phyloP scores from a whole-genome alignment of 1,140 invertebrate species.

The Listronotus bonariensis region DNA sequence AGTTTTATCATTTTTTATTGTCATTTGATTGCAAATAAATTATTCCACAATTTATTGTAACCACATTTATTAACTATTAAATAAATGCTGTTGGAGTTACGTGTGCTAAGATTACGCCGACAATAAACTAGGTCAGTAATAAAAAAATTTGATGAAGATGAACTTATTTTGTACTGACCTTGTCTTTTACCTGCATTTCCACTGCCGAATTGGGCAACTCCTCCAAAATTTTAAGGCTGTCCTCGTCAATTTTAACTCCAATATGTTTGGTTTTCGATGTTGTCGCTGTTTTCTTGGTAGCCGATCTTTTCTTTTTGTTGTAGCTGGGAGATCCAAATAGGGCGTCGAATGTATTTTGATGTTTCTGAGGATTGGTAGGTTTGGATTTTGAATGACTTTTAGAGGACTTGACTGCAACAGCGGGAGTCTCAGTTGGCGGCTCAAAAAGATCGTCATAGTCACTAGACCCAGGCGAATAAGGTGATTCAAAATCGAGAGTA shows the following conservation, averaged over 20 bases:
- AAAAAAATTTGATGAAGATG: background rate
- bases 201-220: conserved; percentile 91
- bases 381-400: conserved; percentile 37
- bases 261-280: conserved; percentile 63
- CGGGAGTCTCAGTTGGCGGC: conserved; percentile 67
- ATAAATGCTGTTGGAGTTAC: too few relatives aligned
- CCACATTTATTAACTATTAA: too few relatives aligned
- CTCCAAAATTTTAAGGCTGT: conserved; percentile 79
- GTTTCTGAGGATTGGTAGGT: conserved; percentile 52
- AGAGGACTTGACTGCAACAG: conserved; percentile 42
- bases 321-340: conserved; percentile 60
- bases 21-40: too few relatives aligned
- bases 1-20: too few relatives aligned
- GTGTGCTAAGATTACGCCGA: too few relatives aligned
- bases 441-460: conserved; percentile 86
- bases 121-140: background rate
- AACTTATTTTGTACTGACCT: conserved; percentile 63
- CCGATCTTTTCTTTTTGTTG: conserved; percentile 47
- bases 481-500: conserved; percentile 78
- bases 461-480: conserved; percentile 82
- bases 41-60: too few relatives aligned
- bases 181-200: conserved; percentile 95
- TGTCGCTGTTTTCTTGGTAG: conserved; percentile 4
- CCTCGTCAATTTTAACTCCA: conserved; percentile 73
- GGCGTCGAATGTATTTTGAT: conserved; percentile 62